These are phyloP conservation scores for Aspidiotus destructor DNA, from an alignment of 2,888 invertebrate species.

Conservation along the genomic window DNA sequence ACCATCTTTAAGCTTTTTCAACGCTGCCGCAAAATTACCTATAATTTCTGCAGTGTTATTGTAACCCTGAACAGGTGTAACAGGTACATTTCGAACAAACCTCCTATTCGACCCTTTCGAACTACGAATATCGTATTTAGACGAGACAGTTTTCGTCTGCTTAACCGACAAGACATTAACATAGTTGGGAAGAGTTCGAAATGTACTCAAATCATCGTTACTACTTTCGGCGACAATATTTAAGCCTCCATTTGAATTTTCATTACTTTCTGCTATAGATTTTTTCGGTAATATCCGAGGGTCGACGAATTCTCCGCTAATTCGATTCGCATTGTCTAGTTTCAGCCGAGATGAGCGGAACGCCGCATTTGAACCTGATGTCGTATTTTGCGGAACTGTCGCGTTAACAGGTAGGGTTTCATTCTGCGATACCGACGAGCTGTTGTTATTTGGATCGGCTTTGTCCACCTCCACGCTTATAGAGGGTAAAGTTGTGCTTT, in stretches of 20 bases:
- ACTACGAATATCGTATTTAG: slow-evolving; percentile 19
- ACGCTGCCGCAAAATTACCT: neutral
- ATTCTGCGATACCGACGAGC: neutral
- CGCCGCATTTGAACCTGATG: neutral
- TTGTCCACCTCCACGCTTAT: neutral
- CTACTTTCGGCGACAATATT: neutral
- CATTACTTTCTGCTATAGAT: slow-evolving; percentile 20
- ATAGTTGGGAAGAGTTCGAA: slow-evolving; percentile 7
- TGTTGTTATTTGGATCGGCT: neutral
- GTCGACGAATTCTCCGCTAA: neutral
- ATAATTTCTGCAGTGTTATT: neutral
- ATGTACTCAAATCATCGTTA: neutral
- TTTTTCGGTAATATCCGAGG: slow-evolving; percentile 22
- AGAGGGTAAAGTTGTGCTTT: neutral
- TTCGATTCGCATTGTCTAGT: neutral
- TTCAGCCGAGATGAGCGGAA: too few species aligned
- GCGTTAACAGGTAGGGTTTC: neutral
- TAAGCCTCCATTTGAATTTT: neutral
- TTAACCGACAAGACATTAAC: slow-evolving; percentile 19
- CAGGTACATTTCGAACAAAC: neutral
- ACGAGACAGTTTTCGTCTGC: slow-evolving; percentile 12
- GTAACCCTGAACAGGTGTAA: neutral
- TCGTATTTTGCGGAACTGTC: neutral
- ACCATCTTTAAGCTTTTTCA: neutral
- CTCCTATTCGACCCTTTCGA: slow-evolving; percentile 1